Percentiles rank a stretch among this genome's conserved stretches.
Conservation (phyloP, 2,113 vertebrate genomes). For the Lepus europaeus region DNA sequence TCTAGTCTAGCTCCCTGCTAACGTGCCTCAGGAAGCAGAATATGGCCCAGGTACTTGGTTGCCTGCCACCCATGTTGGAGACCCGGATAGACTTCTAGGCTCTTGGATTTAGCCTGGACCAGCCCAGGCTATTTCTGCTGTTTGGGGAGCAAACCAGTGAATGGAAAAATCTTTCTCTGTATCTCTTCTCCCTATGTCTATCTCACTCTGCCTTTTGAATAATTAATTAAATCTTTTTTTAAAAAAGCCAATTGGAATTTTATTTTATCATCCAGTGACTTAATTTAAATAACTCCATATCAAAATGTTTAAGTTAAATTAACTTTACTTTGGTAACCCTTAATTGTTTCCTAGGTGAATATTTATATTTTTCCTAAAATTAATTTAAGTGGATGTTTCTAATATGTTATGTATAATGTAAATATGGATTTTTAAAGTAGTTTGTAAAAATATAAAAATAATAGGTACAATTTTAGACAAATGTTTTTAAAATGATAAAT, state of each 20-base stretch:
- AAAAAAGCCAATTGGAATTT: neutral
- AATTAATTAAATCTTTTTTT: too few species aligned
- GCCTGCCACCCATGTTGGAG: too few species aligned
- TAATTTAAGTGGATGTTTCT: neutral
- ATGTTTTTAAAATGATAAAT: neutral
- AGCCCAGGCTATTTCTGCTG: too few species aligned
- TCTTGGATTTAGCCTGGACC: too few species aligned
- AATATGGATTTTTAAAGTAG: neutral
- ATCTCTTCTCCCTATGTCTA: too few species aligned
- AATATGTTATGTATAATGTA: neutral
- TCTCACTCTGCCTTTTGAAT: too few species aligned
- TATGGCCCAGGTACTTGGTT: too few species aligned
- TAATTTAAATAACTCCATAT: neutral
- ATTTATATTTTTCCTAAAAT: neutral
- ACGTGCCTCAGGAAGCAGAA: too few species aligned
- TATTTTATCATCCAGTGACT: neutral
- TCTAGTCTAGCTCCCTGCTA: too few species aligned
- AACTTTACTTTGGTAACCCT: neutral
- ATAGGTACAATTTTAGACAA: neutral
- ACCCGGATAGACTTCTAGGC: too few species aligned
- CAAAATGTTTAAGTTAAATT: neutral
- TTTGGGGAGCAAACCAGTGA: too few species aligned
- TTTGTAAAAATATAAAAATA: neutral
- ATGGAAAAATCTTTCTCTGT: too few species aligned
- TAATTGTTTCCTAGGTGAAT: conserved; percentile 9